A percentile compares a stretch with the other conserved stretches of the same genome.
Evolutionary conservation across 2,888 invertebrate genomes (phyloP).

Genomic region (Calliopum simillimum): DNA sequence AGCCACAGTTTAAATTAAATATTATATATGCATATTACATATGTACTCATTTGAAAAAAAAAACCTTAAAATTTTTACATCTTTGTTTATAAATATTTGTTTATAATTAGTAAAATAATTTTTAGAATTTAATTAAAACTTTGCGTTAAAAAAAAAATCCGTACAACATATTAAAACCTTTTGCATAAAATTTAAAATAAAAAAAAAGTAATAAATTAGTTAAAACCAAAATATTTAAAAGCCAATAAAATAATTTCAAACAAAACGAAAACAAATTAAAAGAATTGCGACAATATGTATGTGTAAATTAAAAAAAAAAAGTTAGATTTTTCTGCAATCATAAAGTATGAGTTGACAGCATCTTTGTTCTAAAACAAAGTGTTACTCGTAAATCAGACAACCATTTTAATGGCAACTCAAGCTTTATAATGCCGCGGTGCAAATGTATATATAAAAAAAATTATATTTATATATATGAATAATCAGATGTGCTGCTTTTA

Average conservation of each 20-base stretch:
- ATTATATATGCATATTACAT: background rate
- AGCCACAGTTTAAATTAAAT: constrained; percentile 42
- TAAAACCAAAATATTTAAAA: constrained; percentile 25
- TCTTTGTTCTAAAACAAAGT: too few relatives aligned
- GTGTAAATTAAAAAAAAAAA: background rate
- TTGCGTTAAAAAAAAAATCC: constrained; percentile 10
- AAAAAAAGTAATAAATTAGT: constrained; percentile 3
- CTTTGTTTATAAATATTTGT: constrained; percentile 5
- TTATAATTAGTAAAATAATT: constrained; percentile 19
- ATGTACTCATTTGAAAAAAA: background rate
- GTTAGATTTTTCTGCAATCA: background rate
- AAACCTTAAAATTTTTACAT: background rate
- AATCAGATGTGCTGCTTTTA: too few relatives aligned
- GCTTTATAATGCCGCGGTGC: too few relatives aligned
- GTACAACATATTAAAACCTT: constrained; percentile 32
- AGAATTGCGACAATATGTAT: background rate
- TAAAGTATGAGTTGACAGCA: background rate
- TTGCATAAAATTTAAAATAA: constrained; percentile 26
- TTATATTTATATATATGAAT: too few relatives aligned
- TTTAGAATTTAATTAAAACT: constrained; percentile 15
- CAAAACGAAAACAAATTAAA: constrained; percentile 32
- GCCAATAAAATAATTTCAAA: constrained; percentile 8
- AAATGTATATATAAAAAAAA: too few relatives aligned
- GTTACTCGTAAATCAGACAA: too few relatives aligned
- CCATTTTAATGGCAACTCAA: too few relatives aligned